These are phyloP conservation scores for Sinocyclocheilus maitianheensis DNA, from an alignment of 2,113 vertebrate genomes.

Conservation along the genomic window DNA sequence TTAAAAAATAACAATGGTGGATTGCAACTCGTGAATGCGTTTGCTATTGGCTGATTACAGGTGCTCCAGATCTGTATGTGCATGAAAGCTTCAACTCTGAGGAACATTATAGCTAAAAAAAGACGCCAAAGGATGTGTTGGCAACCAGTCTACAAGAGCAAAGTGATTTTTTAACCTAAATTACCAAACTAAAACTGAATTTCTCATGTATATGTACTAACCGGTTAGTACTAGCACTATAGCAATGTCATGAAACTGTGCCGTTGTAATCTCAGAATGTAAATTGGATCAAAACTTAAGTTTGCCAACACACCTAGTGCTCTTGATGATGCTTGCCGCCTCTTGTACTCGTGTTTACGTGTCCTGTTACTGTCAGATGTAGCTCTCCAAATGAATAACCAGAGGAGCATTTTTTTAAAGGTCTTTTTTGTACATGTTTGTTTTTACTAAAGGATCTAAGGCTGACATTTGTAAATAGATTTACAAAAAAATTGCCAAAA, in stretches of 20 bases:
- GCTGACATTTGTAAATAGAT: constrained; percentile 42
- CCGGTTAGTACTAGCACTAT: background rate
- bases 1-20: background rate
- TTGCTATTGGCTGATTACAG: constrained; percentile 22
- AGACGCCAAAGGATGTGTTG: constrained; percentile 11
- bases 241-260: background rate
- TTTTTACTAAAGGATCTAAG: constrained; percentile 64
- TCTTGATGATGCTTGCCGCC: constrained; percentile 58
- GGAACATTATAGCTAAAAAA: background rate
- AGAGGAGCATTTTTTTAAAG: constrained; percentile 56
- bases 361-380: constrained; percentile 34
- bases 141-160: background rate
- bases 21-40: background rate
- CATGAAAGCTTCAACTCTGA: constrained; percentile 33
- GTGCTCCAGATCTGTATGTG: constrained; percentile 14
- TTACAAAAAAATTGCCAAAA: constrained; percentile 10
- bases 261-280: background rate
- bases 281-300: constrained; percentile 11
- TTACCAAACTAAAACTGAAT: background rate
- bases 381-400: constrained; percentile 37
- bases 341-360: constrained; percentile 58
- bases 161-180: background rate
- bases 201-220: background rate
- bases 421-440: constrained; percentile 56
- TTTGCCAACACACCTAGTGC: constrained; percentile 48